A percentile compares a stretch with the other conserved stretches of the same genome.
phyloP scores from a whole-genome alignment of 2,113 vertebrate species.

The Danionella cerebrum region DNA sequence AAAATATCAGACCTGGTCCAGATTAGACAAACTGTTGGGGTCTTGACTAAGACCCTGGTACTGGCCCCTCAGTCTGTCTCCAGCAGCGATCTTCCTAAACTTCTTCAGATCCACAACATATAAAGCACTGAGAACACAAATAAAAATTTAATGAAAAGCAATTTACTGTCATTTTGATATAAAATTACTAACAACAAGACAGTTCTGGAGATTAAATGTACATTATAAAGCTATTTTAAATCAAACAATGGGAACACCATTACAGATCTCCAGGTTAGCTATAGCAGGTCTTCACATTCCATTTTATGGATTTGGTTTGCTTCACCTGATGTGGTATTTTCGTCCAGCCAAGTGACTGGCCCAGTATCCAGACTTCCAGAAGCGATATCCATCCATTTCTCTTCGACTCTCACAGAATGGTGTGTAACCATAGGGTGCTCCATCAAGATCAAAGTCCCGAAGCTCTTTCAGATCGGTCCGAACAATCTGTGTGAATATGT shows the following conservation, averaged over 20 bases:
- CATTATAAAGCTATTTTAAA: too few species aligned
- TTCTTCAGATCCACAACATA: slow-evolving; percentile 97
- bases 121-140: slow-evolving; percentile 79
- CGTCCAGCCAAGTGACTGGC: slow-evolving; percentile 91
- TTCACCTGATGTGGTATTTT: slow-evolving; percentile 99
- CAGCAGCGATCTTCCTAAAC: slow-evolving; percentile 95
- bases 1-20: slow-evolving; percentile 78
- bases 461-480: slow-evolving; percentile 91
- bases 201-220: too few species aligned
- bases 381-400: slow-evolving; percentile 97
- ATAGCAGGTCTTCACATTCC: too few species aligned
- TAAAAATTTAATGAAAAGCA: too few species aligned
- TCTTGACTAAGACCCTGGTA: slow-evolving; percentile 98
- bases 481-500: slow-evolving; percentile 73
- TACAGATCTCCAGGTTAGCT: too few species aligned
- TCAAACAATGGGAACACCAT: too few species aligned
- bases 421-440: slow-evolving; percentile 94
- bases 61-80: slow-evolving; percentile 90
- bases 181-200: too few species aligned
- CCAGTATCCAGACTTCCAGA: slow-evolving; percentile 98
- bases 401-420: slow-evolving; percentile 92
- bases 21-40: slow-evolving; percentile 96
- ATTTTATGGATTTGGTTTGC: too few species aligned
- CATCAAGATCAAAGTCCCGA: slow-evolving; percentile 87
- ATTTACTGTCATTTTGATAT: too few species aligned